phyloP scores from a whole-genome alignment of 2,113 vertebrate genomes.

The Sceloporus tristichus region DNA sequence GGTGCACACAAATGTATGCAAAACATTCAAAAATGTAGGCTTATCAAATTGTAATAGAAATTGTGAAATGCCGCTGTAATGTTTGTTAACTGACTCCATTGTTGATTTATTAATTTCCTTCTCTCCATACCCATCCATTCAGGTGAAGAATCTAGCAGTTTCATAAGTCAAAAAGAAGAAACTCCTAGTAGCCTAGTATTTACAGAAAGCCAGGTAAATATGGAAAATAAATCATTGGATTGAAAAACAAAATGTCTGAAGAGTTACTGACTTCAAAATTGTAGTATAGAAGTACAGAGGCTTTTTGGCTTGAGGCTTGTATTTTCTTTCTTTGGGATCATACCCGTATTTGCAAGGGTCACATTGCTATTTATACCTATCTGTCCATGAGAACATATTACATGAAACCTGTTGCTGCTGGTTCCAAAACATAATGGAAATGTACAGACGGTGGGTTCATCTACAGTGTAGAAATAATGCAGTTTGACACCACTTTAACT shows the following conservation, averaged over 20 bases:
- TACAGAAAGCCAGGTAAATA: conserved; percentile 62
- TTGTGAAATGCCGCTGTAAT: not conserved
- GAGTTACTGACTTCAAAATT: not conserved
- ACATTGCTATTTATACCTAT: not conserved
- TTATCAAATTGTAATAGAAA: not conserved
- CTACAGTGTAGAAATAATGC: no score
- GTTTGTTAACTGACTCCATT: conserved; percentile 1
- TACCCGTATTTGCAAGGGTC: no score
- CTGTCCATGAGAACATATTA: not conserved
- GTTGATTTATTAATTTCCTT: not conserved
- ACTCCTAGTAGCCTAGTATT: not conserved
- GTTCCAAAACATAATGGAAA: not conserved
- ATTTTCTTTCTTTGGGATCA: not conserved
- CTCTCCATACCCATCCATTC: conserved; percentile 17
- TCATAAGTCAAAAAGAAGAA: conserved; percentile 46
- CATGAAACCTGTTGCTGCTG: not conserved
- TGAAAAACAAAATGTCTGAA: conserved; percentile 8
- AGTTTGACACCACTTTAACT: no score
- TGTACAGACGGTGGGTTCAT: not conserved
- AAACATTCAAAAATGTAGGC: not conserved
- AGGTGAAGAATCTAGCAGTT: conserved; percentile 53
- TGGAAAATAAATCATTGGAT: not conserved
- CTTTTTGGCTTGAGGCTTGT: not conserved
- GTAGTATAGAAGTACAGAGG: not conserved
- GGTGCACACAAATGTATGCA: not conserved